Evolutionary conservation across 2,888 invertebrate genomes (phyloP), one percentile per base, ranked within the genome.

Genomic region (Caenorhabditis sp.): DNA sequence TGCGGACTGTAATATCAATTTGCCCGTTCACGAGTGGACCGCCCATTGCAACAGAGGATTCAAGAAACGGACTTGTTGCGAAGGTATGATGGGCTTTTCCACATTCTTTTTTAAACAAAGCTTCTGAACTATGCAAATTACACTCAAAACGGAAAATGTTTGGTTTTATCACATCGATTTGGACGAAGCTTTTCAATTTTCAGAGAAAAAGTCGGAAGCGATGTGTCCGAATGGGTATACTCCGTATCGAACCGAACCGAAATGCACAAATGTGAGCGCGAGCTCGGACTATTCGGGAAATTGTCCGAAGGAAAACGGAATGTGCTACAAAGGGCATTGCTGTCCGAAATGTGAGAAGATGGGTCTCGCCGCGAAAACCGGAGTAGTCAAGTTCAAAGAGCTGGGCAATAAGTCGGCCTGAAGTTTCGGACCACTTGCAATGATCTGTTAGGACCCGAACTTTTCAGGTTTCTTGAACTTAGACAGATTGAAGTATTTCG

Each of bases 281-380:
- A 17, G 15, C 1, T 15, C 17, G 1, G 26, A 26, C 1, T 7
- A 7, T 7, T 50, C 61, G 13, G 61, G 50, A 50, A 37, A 13
- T 2, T 62, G 61, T 30, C 27, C 39, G 13, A 62, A 62, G 2
- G 17, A 15, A 2, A 41, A 50, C 41, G 50, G 50, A 62, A 50
- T 62, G 27, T 62, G 61, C 39, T 39, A 50, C 30, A 26, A 27
- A 20, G 61, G 61, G 15, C 50, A 62, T n/a, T 62, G 61, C 15
- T 62, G 61, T 30, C 41, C 61, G 0, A 39, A 30, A 30, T 27
- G 61, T 62, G 48, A 59, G 58, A n/a, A n/a, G n/a, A n/a, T n/a
- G n/a, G n/a, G n/a, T n/a, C n/a, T n/a, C n/a, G n/a, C n/a, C n/a
- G n/a, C n/a, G n/a, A n/a, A n/a, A n/a, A n/a, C n/a, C n/a, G n/a